phyloP scores from a whole-genome alignment of 2,888 invertebrate genomes.

The Drosophila histrio region DNA sequence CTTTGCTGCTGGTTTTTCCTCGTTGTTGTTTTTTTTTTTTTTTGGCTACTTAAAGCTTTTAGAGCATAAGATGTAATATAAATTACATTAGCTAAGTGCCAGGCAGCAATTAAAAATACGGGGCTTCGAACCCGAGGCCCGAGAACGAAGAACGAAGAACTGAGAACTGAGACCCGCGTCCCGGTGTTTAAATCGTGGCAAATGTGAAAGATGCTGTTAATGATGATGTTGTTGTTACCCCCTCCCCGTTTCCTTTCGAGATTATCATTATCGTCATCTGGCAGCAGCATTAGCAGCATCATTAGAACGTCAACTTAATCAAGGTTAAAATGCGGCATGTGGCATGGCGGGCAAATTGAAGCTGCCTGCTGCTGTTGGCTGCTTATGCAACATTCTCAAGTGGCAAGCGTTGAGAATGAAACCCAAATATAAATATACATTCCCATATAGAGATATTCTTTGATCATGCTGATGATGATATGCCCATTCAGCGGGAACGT shows the following conservation, averaged over 20 bases:
- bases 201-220: conserved; percentile 57
- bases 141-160: not conserved
- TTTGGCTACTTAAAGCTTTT: conserved; percentile 79
- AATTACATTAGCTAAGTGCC: conserved; percentile 77
- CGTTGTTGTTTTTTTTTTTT: conserved; percentile 25
- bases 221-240: conserved; percentile 59
- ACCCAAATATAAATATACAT: conserved; percentile 10
- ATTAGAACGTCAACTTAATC: conserved; percentile 75
- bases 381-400: conserved; percentile 48
- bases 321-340: conserved; percentile 67
- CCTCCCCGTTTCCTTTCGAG: conserved; percentile 3
- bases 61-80: conserved; percentile 76
- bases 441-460: conserved; percentile 9
- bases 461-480: conserved; percentile 34
- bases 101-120: conserved; percentile 69
- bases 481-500: conserved; percentile 19
- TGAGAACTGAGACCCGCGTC: not conserved
- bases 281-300: conserved; percentile 67
- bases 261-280: conserved; percentile 34
- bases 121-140: conserved; percentile 17
- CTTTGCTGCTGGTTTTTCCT: conserved; percentile 42
- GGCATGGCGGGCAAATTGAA: conserved; percentile 33
- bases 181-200: conserved; percentile 22
- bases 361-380: not conserved
- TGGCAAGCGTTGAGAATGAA: conserved; percentile 27